Evolutionary conservation across 1,140 invertebrate genomes (phyloP), one percentile per base, ranked within the genome.

Genomic region (Leguminivora glycinivorella): DNA sequence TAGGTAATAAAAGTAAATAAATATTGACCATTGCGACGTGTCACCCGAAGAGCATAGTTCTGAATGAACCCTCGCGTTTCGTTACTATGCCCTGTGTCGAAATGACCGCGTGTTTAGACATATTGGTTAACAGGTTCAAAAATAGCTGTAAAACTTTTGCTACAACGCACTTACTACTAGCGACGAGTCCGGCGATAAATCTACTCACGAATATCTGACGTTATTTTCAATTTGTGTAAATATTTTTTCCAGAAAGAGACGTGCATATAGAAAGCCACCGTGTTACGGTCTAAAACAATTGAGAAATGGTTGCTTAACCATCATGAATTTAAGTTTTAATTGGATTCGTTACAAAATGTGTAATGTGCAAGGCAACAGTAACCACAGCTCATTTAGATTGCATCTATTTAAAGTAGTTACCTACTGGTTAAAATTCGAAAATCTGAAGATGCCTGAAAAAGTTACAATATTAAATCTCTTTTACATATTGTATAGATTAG

Each of bases 41-140:
- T 63, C 77, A 80, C 68, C 70, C 68, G 66, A 77, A 80, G 76
- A 75, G 66, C 80, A 83, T 79, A 60, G 26, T 71, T 67, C 70
- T 71, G 75, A 75, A 72, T 78, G 72, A 73, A 73, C 67, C 43
- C 34, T 17, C 7, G 34, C 29, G 40, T 56, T 71, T 74, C 73
- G 78, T 56, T 75, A 77, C 72, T 29, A 40, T 75, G 72, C 76
- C 78, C 77, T 73, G 77, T 83, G 79, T 80, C 78, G 78, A 83
- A 90, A 87, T 88, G 86, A 83, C 82, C 75, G n/a, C 76, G 75
- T 76, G 78, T 75, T 72, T 34, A 79, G 12, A 79, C 67, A 71
- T 70, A 76, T 77, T 77, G 72, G 68, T 76, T 76, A 79, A 76
- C 70, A 47, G 69, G 26, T 72, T 76, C 78, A 79, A 81, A 84